Evolutionary conservation across 2,888 invertebrate species (phyloP).

Genomic region (Caprella mutica): DNA sequence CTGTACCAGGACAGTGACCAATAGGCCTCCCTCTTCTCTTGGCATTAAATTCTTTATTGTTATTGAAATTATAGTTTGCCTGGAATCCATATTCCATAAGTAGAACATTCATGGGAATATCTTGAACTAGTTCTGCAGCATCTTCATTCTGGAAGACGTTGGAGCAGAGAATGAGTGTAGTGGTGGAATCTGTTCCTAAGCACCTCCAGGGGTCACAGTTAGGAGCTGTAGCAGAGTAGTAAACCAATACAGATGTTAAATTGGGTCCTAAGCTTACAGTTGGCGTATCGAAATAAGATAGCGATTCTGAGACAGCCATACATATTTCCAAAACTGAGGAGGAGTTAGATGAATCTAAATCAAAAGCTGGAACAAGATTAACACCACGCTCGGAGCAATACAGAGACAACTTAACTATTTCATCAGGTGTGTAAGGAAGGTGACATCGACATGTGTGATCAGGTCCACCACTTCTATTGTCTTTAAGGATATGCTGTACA

Average conservation of each 20-base stretch:
- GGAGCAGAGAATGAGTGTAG: constrained; percentile 44
- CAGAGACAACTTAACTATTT: constrained; percentile 48
- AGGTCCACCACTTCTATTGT: background rate
- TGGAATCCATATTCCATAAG: constrained; percentile 51
- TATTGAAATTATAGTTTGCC: constrained; percentile 48
- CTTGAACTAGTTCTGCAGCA: constrained; percentile 37
- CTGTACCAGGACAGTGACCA: constrained; percentile 49
- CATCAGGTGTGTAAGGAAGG: constrained; percentile 39
- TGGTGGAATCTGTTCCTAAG: constrained; percentile 16
- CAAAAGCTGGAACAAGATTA: constrained; percentile 47
- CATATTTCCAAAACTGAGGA: constrained; percentile 36
- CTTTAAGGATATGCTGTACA: constrained; percentile 7
- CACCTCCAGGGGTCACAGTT: constrained; percentile 19
- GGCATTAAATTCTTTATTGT: constrained; percentile 45
- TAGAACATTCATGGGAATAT: constrained; percentile 47
- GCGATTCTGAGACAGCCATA: constrained; percentile 45
- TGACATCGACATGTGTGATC: constrained; percentile 2
- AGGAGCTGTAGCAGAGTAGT: constrained; percentile 40
- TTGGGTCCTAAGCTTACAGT: constrained; percentile 50
- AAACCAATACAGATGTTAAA: constrained; percentile 46
- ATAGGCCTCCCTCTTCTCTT: constrained; percentile 45
- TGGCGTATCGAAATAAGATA: constrained; percentile 45
- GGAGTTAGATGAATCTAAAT: constrained; percentile 43
- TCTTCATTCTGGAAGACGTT: constrained; percentile 35
- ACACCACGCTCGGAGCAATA: constrained; percentile 48